phyloP scores from a whole-genome alignment of 1,140 invertebrate genomes.

The Drosophila punjabiensis region DNA sequence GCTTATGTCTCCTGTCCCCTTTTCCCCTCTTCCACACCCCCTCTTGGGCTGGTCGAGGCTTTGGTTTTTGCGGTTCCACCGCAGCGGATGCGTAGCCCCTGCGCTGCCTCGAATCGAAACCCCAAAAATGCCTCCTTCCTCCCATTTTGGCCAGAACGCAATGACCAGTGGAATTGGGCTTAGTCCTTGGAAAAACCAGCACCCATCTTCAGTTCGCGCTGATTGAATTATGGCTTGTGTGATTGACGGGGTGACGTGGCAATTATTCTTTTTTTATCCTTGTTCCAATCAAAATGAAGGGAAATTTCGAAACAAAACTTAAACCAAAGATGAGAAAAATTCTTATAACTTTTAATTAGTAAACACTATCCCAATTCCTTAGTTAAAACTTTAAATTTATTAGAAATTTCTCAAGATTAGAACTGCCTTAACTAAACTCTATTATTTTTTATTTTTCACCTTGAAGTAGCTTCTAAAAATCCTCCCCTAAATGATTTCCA shows the following conservation, averaged over 20 bases:
- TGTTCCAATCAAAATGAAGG: neutral
- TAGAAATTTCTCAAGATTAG: neutral
- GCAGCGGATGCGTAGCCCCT: conserved; percentile 66
- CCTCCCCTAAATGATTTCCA: neutral
- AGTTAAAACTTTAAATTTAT: too few species aligned
- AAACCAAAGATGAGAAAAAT: neutral
- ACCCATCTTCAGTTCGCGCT: conserved; percentile 5
- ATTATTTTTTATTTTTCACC: neutral
- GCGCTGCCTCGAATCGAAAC: neutral
- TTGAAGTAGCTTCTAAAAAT: neutral
- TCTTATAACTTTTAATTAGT: neutral
- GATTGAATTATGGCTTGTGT: conserved; percentile 43
- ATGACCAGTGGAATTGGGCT: conserved; percentile 31
- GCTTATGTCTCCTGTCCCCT: conserved; percentile 7
- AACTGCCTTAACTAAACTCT: neutral
- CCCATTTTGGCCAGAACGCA: neutral
- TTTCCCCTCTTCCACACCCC: too few species aligned
- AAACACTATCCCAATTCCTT: neutral
- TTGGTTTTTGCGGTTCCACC: conserved; percentile 83
- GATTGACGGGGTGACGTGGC: conserved; percentile 6
- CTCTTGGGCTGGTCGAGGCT: conserved; percentile 65
- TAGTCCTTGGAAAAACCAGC: conserved; percentile 1
- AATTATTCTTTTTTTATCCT: neutral
- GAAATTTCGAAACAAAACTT: too few species aligned
- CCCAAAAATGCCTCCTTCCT: conserved; percentile 6